These are phyloP conservation scores for Noturus placidus DNA, from an alignment of 2,113 vertebrate species.

Conservation along the genomic window DNA sequence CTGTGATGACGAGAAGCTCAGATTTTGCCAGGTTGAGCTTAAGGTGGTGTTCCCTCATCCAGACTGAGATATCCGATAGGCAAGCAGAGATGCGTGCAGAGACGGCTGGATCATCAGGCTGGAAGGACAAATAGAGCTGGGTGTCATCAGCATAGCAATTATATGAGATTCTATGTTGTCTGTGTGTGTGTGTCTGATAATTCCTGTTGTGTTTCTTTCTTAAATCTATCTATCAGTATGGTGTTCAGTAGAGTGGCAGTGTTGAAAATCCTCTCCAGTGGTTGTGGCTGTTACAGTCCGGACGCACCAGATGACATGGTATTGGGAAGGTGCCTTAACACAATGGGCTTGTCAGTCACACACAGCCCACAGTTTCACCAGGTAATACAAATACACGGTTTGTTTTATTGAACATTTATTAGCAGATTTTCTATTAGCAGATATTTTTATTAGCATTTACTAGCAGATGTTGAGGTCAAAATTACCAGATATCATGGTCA, in stretches of 20 bases:
- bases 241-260: slow-evolving; percentile 84
- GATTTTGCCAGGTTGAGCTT: no score
- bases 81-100: no score
- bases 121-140: no score
- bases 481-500: neutral
- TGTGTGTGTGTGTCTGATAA: neutral
- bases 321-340: slow-evolving; percentile 86
- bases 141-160: no score
- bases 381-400: slow-evolving; percentile 14
- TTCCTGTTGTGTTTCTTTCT: neutral
- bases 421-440: neutral
- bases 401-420: neutral
- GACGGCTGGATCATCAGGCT: no score
- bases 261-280: slow-evolving; percentile 77
- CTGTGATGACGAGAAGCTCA: no score
- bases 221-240: slow-evolving; percentile 73
- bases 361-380: slow-evolving; percentile 91
- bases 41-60: no score
- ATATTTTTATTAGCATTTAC: neutral
- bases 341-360: slow-evolving; percentile 80
- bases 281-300: slow-evolving; percentile 83
- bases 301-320: slow-evolving; percentile 94
- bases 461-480: neutral
- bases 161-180: neutral
- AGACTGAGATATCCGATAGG: no score